Conservation (phyloP, 2,888 invertebrate genomes). For the Microdon myrmicae region DNA sequence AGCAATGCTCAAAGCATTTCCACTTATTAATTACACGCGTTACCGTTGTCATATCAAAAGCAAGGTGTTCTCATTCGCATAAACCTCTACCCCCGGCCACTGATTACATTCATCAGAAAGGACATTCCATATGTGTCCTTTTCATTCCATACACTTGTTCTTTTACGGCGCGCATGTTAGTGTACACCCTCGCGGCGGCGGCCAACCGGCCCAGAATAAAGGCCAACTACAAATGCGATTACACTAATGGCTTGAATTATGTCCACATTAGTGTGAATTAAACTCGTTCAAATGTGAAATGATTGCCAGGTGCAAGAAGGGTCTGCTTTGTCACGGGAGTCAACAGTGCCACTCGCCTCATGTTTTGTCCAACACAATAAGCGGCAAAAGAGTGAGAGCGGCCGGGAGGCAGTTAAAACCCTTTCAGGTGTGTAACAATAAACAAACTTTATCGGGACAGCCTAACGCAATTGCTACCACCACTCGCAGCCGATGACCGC, state of each 20-base stretch:
- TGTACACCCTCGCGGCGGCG: constrained; percentile 29
- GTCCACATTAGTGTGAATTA: constrained; percentile 67
- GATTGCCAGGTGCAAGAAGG: constrained; percentile 51
- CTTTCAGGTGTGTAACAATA: constrained; percentile 16
- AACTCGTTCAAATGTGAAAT: constrained; percentile 59
- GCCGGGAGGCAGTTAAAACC: constrained; percentile 10
- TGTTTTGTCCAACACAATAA: constrained; percentile 4
- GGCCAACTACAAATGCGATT: constrained; percentile 60
- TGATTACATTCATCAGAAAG: constrained; percentile 38
- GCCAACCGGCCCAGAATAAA: constrained; percentile 11
- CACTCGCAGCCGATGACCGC: constrained; percentile 18
- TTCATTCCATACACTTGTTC: constrained; percentile 24
- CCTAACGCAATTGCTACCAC: neutral
- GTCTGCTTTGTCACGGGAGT: constrained; percentile 47
- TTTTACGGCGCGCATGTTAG: constrained; percentile 9
- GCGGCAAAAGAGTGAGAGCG: neutral
- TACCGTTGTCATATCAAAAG: constrained; percentile 17
- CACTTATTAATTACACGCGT: constrained; percentile 39
- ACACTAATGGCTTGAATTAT: constrained; percentile 66
- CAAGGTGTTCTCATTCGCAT: constrained; percentile 48
- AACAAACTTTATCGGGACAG: constrained; percentile 8
- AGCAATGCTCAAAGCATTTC: constrained; percentile 3
- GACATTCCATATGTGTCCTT: constrained; percentile 42
- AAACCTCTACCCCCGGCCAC: constrained; percentile 42
- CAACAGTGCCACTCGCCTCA: constrained; percentile 43